These are phyloP conservation scores for Engraulis encrasicolus DNA, from an alignment of 2,113 vertebrate species.

Conservation along the genomic window DNA sequence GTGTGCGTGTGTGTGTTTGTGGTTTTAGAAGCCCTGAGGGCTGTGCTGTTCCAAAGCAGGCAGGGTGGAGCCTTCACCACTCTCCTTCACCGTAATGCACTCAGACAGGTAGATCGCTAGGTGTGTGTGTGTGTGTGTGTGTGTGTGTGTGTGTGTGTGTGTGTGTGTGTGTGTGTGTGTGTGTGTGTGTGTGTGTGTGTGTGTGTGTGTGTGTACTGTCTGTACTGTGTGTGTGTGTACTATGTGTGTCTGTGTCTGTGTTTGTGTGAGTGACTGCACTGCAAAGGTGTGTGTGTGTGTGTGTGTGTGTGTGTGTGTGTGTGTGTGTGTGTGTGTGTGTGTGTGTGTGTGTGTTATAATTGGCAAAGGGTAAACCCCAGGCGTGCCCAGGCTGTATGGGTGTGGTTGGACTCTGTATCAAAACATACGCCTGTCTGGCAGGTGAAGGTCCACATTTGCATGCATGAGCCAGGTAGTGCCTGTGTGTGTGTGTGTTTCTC, in stretches of 20 bases:
- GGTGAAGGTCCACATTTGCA: background rate
- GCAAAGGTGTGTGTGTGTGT: slow-evolving; percentile 36
- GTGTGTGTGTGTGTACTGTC: too few relatives aligned
- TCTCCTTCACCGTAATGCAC: slow-evolving; percentile 40
- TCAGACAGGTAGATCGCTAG: slow-evolving; percentile 50
- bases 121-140: slow-evolving; percentile 29
- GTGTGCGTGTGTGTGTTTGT: slow-evolving; percentile 22
- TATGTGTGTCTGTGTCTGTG: slow-evolving; percentile 28
- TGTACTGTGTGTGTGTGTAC: too few relatives aligned
- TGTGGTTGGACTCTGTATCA: slow-evolving; percentile 31
- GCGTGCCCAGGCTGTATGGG: slow-evolving; percentile 11
- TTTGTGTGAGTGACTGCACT: slow-evolving; percentile 22
- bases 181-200: slow-evolving; percentile 22
- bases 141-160: slow-evolving; percentile 29
- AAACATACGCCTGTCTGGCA: slow-evolving; percentile 34
- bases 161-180: background rate
- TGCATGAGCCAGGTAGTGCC: slow-evolving; percentile 11
- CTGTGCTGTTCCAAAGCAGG: slow-evolving; percentile 49
- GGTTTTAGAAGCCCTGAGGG: slow-evolving; percentile 38
- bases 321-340: slow-evolving; percentile 34
- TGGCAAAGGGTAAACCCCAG: background rate
- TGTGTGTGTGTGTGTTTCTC: slow-evolving; percentile 26
- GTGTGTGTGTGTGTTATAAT: background rate
- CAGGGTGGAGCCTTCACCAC: slow-evolving; percentile 49
- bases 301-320: slow-evolving; percentile 21